Evolutionary conservation across 1,140 invertebrate genomes (phyloP).

Genomic region (Centruroides sculpturatus): DNA sequence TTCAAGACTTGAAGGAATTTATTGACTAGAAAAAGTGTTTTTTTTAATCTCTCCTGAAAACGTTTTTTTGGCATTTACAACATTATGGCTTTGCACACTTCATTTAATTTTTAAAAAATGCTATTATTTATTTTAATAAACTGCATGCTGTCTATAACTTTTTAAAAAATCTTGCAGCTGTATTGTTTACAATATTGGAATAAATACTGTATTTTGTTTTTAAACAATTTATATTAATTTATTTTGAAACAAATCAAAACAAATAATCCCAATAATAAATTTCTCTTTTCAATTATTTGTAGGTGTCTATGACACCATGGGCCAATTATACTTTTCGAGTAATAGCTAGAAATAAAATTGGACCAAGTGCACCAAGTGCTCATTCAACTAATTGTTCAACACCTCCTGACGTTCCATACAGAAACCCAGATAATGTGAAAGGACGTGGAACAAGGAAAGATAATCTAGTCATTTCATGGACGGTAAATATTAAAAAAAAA

Average conservation of each 20-base stretch:
- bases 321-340: constrained; percentile 95
- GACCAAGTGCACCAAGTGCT: constrained; percentile 65
- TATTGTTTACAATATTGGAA: no score
- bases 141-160: no score
- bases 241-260: neutral
- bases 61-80: no score
- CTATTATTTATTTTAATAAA: no score
- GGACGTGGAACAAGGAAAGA: constrained; percentile 72
- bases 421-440: constrained; percentile 89
- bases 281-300: neutral
- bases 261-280: neutral
- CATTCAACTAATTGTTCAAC: constrained; percentile 68
- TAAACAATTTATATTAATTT: neutral
- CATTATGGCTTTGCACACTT: no score
- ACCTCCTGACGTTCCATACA: constrained; percentile 69
- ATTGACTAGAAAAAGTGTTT: no score
- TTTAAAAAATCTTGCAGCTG: no score
- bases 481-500: constrained; percentile 38
- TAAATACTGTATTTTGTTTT: neutral
- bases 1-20: no score
- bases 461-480: constrained; percentile 91
- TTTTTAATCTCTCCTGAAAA: no score
- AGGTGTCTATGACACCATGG: constrained; percentile 69
- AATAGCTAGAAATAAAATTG: constrained; percentile 83
- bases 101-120: no score